Evolutionary conservation across 1,140 invertebrate genomes (phyloP).

Genomic region (Teleogryllus occipitalis): DNA sequence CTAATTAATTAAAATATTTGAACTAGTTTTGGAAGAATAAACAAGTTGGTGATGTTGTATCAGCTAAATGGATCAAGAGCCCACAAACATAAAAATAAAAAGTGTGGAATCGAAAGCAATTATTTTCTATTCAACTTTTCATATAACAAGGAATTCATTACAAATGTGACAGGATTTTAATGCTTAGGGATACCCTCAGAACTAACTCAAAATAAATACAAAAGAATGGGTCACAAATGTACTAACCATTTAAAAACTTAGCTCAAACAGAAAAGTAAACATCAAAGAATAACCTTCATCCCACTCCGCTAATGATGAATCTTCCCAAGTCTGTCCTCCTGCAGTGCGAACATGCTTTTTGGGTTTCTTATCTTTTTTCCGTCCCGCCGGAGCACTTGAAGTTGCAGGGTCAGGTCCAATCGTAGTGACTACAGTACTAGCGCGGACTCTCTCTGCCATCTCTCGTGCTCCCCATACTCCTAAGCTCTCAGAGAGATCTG

Average conservation of each 20-base stretch:
- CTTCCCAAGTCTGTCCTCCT: slow-evolving; percentile 91
- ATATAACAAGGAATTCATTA: no score
- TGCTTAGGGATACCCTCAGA: no score
- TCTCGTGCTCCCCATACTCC: slow-evolving; percentile 22
- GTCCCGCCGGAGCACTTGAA: slow-evolving; percentile 25
- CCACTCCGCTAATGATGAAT: slow-evolving; percentile 84
- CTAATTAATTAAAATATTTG: no score
- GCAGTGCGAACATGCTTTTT: slow-evolving; percentile 79
- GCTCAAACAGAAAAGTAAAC: neutral
- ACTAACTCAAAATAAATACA: no score
- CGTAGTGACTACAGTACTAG: slow-evolving; percentile 25
- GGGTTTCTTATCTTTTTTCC: slow-evolving; percentile 56
- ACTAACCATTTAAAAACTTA: neutral
- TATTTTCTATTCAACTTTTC: no score
- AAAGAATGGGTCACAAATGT: no score
- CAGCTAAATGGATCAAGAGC: no score
- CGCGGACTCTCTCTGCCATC: slow-evolving; percentile 27
- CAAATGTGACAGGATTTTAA: no score
- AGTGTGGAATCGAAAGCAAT: no score
- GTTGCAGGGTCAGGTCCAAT: neutral
- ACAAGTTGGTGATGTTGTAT: no score
- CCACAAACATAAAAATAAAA: no score
- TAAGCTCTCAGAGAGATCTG: neutral
- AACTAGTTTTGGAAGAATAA: no score
- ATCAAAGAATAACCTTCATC: slow-evolving; percentile 53